Evolutionary conservation across 2,888 invertebrate genomes (phyloP).

Genomic region (Aspidiotus rigidus): DNA sequence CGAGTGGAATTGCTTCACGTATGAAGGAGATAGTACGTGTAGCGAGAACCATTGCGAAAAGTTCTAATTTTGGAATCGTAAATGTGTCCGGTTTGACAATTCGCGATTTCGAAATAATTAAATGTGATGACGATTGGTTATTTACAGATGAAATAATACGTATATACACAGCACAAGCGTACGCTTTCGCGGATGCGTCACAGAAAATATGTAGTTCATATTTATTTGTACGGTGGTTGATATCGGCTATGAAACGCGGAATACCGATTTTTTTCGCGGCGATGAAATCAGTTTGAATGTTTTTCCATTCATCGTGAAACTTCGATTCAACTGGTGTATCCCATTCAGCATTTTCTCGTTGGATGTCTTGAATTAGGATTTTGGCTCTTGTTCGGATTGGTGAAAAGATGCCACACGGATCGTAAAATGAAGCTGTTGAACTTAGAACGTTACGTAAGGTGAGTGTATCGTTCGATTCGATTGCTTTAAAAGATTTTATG

Average conservation of each 20-base stretch:
- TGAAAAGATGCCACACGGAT: not conserved
- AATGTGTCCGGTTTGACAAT: not conserved
- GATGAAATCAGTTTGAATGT: not conserved
- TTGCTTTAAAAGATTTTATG: too few relatives aligned
- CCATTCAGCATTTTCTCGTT: too few relatives aligned
- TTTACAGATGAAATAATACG: not conserved
- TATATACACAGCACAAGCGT: not conserved
- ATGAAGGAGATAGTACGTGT: not conserved
- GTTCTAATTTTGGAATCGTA: not conserved
- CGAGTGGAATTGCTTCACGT: not conserved
- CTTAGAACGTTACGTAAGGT: not conserved
- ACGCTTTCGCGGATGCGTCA: not conserved
- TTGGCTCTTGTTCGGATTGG: not conserved
- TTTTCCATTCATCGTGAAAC: not conserved
- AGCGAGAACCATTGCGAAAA: not conserved
- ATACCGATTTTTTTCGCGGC: not conserved
- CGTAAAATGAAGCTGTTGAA: not conserved
- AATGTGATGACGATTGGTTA: not conserved
- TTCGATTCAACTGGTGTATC: too few relatives aligned
- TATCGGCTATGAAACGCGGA: not conserved
- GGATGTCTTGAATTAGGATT: not conserved
- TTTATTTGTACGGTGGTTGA: not conserved
- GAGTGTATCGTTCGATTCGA: too few relatives aligned
- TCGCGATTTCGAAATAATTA: not conserved
- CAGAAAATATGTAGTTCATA: not conserved